Conservation (phyloP, 2,797 vertebrate genomes). For the Manis crassicaudata region DNA sequence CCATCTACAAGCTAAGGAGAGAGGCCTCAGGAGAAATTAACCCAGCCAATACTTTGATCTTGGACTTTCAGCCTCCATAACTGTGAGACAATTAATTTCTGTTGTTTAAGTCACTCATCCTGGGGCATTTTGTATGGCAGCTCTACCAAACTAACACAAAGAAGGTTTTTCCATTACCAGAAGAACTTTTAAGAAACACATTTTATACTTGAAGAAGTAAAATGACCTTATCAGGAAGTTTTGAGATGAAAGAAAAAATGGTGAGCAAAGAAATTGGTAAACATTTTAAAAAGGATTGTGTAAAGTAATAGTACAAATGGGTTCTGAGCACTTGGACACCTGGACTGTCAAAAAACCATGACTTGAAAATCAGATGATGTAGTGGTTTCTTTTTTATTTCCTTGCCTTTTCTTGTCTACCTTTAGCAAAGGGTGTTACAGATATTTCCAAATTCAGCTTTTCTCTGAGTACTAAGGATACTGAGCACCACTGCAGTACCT, state of each 20-base stretch:
- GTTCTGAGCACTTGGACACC: not conserved
- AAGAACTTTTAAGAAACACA: not conserved
- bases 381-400: not conserved
- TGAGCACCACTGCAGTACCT: not conserved
- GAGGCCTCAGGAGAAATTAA: not conserved
- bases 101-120: not conserved
- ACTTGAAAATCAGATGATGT: not conserved
- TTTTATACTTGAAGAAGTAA: not conserved
- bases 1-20: not conserved
- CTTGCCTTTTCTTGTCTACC: not conserved
- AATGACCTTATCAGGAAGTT: not conserved
- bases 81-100: not conserved
- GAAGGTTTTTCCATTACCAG: not conserved
- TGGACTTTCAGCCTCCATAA: not conserved
- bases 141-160: not conserved
- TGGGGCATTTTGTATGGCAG: not conserved
- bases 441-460: not conserved
- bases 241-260: not conserved
- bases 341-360: not conserved
- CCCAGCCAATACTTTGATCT: not conserved
- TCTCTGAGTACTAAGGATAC: not conserved
- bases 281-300: not conserved
- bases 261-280: not conserved
- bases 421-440: not conserved
- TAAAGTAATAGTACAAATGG: not conserved